Conservation (phyloP, 2,797 vertebrate genomes). For the Stomatorhinus walkeri region DNA sequence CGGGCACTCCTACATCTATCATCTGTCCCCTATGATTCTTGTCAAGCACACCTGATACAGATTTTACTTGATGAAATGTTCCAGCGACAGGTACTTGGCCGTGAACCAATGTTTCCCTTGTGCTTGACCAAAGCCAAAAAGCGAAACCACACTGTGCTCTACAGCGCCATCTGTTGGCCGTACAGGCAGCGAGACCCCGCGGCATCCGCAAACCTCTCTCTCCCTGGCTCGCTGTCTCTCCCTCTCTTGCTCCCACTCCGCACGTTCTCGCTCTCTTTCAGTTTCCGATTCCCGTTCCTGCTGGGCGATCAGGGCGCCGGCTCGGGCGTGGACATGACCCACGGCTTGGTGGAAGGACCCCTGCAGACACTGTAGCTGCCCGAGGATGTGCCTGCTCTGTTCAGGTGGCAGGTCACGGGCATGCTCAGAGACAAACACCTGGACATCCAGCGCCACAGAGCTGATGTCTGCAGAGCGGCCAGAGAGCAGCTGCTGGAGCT, state of each 20-base stretch:
- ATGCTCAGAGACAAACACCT: conserved; percentile 83
- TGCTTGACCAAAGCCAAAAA: background rate
- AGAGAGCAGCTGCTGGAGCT: conserved; percentile 63
- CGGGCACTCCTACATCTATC: background rate
- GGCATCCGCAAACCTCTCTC: conserved; percentile 66
- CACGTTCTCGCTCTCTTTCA: conserved; percentile 42
- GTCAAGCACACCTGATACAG: background rate
- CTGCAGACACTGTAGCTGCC: conserved; percentile 79
- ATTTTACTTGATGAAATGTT: background rate
- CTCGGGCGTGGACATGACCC: conserved; percentile 55
- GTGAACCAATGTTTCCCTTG: background rate
- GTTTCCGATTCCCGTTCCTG: conserved; percentile 51
- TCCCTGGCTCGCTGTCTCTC: conserved; percentile 47
- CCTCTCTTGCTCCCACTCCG: conserved; percentile 45
- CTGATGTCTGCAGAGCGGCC: conserved; percentile 67
- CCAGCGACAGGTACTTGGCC: background rate
- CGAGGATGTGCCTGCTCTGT: conserved; percentile 77
- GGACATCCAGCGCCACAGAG: conserved; percentile 65
- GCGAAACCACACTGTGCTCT: background rate
- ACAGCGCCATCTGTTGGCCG: background rate
- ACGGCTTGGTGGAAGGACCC: conserved; percentile 68
- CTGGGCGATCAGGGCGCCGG: conserved; percentile 61
- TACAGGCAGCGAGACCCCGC: conserved; percentile 16
- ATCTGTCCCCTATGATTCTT: background rate
- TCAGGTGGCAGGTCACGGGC: conserved; percentile 77